Evolutionary conservation across 2,888 invertebrate species (phyloP), one percentile per base, ranked within the genome.

Genomic region (Brenthis hecate): DNA sequence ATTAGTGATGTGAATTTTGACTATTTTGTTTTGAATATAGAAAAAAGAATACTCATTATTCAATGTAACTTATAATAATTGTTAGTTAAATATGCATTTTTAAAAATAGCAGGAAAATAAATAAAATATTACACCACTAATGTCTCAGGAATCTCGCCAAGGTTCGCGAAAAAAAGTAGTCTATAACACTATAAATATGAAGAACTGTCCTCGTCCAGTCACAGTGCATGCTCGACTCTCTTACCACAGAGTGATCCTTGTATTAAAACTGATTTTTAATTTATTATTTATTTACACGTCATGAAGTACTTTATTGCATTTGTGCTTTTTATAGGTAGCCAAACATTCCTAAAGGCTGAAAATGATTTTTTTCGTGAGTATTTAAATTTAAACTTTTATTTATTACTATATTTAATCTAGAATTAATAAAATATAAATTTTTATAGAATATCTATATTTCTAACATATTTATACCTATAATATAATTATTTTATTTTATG

Each of bases 341-440:
- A 70, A 32, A 81, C 50, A 72, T 82, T 77, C 56, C 72, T 74
- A 6, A 78, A 81, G 51, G 81, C 84, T 65, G 80, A 85, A 71
- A 78, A 82, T 66, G 80, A 68, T 48, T 77, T 73, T 75, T 72
- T 91, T 66, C 88, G 91, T 91, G 81, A 89, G 91, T 88, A 60
- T 65, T 68, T 53, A 19, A 53, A 53, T 11, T 3, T 61, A 50
- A 6, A 28, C 11, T 43, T 11, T 8, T 43, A n/a, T 8, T n/a
- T 0, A 13, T 13, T 43, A n/a, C 14, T 14, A 56, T 36, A 14
- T 56, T 13, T 56, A 8, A 4, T 53, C 8, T n/a, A 53, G 16
- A 53, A 8, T 53, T 6, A 14, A 53, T 53, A 3, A 51, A 36
- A 8, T 36, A 8, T 36, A 8, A 36, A 36, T 32, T 32, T 6